A percentile compares a stretch with the other conserved stretches of the same genome.
These are phyloP conservation scores for Protobothrops mucrosquamatus DNA, from an alignment of 2,113 vertebrate species.

Conservation along the genomic window DNA sequence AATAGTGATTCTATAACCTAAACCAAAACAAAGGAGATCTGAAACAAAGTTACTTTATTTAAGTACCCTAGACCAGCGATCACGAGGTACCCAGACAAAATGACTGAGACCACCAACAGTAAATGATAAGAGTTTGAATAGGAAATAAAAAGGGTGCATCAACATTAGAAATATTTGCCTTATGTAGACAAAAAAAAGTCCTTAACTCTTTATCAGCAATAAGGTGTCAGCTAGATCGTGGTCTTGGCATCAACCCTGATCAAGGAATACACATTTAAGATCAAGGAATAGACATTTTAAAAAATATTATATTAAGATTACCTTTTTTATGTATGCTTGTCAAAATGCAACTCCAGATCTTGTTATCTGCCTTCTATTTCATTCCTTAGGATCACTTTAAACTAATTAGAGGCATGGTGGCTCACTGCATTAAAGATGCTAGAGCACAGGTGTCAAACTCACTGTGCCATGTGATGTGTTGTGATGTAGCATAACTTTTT, in stretches of 20 bases:
- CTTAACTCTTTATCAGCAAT: not conserved
- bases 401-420: not conserved
- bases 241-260: not conserved
- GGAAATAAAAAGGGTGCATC: not conserved
- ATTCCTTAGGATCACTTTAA: not conserved
- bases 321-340: not conserved
- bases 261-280: not conserved
- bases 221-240: not conserved
- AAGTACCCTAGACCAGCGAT: not conserved
- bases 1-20: not conserved
- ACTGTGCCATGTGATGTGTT: too few species aligned
- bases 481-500: too few species aligned
- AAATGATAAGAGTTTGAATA: not conserved
- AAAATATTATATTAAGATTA: not conserved
- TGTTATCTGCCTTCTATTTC: not conserved
- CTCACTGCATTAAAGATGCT: too few species aligned
- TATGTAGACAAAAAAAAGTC: not conserved
- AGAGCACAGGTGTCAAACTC: too few species aligned
- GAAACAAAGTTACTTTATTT: not conserved
- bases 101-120: not conserved
- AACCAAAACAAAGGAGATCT: not conserved
- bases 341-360: not conserved
- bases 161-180: not conserved
- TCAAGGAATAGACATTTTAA: not conserved
- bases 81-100: not conserved